Conservation (phyloP, 2,797 vertebrate genomes). For the Iguana delicatissima region DNA sequence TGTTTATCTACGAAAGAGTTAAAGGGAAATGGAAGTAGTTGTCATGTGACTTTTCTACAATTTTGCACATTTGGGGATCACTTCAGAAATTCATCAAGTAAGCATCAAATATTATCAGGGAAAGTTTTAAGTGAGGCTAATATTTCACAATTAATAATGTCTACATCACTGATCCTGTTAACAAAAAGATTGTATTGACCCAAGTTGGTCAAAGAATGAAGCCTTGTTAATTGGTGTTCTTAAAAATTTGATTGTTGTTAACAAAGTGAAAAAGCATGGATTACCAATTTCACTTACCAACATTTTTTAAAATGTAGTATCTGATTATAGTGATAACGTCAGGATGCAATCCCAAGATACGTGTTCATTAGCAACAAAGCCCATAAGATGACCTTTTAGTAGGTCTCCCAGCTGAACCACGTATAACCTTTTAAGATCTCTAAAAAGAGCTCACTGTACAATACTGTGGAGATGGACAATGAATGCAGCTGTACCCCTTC, state of each 20-base stretch:
- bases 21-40: neutral
- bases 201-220: neutral
- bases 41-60: neutral
- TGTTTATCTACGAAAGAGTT: neutral
- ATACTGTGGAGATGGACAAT: neutral
- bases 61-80: neutral
- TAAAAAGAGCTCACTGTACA: neutral
- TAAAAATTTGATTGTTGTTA: neutral
- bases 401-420: neutral
- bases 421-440: neutral
- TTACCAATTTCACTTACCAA: neutral
- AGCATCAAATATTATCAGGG: neutral
- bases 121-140: neutral
- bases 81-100: neutral
- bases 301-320: neutral
- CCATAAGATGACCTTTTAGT: neutral
- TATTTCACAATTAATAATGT: constrained; percentile 6
- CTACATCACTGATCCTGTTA: neutral
- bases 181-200: neutral
- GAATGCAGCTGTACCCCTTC: neutral
- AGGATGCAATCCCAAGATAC: neutral
- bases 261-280: neutral
- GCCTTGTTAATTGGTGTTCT: neutral
- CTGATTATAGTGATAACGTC: neutral
- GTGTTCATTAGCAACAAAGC: neutral